Conservation (phyloP, 2,113 vertebrate species). For the Ameiurus melas region DNA sequence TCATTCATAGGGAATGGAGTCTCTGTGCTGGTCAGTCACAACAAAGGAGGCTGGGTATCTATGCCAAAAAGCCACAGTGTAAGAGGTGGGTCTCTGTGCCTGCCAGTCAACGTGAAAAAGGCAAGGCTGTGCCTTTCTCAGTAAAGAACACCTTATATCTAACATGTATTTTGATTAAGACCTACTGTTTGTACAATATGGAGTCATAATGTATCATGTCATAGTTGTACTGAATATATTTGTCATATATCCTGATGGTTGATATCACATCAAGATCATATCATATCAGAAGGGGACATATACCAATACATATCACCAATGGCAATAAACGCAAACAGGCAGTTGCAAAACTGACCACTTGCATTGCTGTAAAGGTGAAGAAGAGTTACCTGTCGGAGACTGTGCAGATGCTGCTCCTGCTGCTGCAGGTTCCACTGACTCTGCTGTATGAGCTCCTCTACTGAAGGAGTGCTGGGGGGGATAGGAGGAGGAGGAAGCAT, state of each 20-base stretch:
- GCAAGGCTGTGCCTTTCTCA: not conserved
- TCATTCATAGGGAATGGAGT: not conserved
- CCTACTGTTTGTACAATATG: not conserved
- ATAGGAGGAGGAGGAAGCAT: constrained; percentile 71
- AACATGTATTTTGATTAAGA: not conserved
- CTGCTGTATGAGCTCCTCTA: constrained; percentile 95
- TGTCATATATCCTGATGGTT: not conserved
- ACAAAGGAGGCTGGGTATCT: not conserved
- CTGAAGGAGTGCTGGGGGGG: constrained; percentile 68
- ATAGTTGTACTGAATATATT: not conserved
- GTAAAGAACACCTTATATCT: not conserved
- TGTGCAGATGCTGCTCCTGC: constrained; percentile 95
- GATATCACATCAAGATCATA: not conserved
- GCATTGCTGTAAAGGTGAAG: not conserved
- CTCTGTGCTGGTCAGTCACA: not conserved
- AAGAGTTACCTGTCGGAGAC: constrained; percentile 84
- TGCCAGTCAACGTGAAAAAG: not conserved
- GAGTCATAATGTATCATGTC: not conserved
- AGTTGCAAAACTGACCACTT: not conserved
- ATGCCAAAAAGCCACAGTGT: too few species aligned
- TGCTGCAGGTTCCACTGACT: constrained; percentile 98
- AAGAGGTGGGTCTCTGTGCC: not conserved
- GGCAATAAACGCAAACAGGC: not conserved
- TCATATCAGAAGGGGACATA: not conserved
- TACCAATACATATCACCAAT: not conserved